Evolutionary conservation across 2,797 vertebrate species (phyloP).

Genomic region (Falco novaeseelandiae): DNA sequence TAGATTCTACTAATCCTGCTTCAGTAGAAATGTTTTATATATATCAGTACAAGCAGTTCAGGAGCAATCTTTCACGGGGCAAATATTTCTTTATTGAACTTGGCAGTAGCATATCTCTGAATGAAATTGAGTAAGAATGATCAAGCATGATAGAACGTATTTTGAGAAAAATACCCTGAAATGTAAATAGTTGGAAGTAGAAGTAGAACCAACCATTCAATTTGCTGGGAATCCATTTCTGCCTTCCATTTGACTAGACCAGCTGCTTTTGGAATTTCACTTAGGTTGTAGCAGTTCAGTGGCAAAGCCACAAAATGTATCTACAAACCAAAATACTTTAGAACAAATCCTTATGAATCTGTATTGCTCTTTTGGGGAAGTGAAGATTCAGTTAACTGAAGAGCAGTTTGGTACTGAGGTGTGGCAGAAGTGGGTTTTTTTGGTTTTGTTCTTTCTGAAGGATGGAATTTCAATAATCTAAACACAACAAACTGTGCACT

Average conservation of each 20-base stretch:
- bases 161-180: background rate
- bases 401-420: background rate
- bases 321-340: slow-evolving; percentile 10
- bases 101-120: background rate
- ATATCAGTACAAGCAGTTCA: background rate
- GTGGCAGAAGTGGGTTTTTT: background rate
- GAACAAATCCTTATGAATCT: background rate
- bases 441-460: background rate
- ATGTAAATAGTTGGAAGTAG: background rate
- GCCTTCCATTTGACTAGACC: background rate
- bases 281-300: background rate
- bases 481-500: background rate
- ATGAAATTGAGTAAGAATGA: background rate
- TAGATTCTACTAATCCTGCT: background rate
- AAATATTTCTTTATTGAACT: background rate
- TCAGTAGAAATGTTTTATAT: background rate
- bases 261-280: background rate
- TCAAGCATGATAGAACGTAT: background rate
- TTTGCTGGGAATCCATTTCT: background rate
- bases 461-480: background rate
- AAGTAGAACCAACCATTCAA: background rate
- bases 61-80: background rate
- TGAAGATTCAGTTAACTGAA: background rate
- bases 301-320: background rate
- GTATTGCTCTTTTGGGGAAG: background rate